Base-by-base conservation (phyloP, 2,888 invertebrate genomes). In the Patella caerulea region DNA sequence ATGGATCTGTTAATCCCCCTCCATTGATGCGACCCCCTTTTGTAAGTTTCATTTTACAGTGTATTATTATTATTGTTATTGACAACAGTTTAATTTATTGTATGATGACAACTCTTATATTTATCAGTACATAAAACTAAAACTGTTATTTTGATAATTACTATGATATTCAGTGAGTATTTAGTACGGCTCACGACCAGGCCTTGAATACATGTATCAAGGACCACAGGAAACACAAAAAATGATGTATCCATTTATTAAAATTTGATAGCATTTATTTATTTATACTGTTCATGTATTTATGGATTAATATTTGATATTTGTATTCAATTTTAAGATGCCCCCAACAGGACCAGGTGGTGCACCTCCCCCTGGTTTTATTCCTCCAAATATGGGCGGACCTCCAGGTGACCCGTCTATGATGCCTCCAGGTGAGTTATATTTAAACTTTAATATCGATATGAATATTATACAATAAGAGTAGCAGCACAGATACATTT, bases 341-440 rank as follows among this genome's bases (percentile, higher is more conserved):
- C 65, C 65, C 14, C 24, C 65, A 19, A 14, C 65, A 24, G 65
- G 65, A 65, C 65, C 65, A 19, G 65, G 65, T 24, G 65, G 65
- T 79, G 83, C 84, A 72, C 82, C 85, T 15, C 45, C 45, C 1
- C 85, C 85, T 53, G 83, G 85, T 34, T 86, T 81, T 77, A 84
- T 85, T 73, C 83, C 84, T 34, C 84, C 86, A 5, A 82, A 84
- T 54, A 81, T 83, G 73, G 81, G 79, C 75, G 82, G 81, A 73
- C 83, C 83, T 19, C 81, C 76, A 74, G 79, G 79, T 80, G 77
- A 75, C 1, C 84, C 85, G 0, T 83, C 83, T 0, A 83, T 86
- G 81, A 86, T 87, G 84, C 86, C 86, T 29, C 86, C 86, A 7
- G 84, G 83, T 7, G 7, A 45, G 45, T 5, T 0, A 81, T 80